Evolutionary conservation across 2,888 invertebrate species (phyloP), one percentile per base, ranked within the genome.

Genomic region (Zaprionus obscuricornis): DNA sequence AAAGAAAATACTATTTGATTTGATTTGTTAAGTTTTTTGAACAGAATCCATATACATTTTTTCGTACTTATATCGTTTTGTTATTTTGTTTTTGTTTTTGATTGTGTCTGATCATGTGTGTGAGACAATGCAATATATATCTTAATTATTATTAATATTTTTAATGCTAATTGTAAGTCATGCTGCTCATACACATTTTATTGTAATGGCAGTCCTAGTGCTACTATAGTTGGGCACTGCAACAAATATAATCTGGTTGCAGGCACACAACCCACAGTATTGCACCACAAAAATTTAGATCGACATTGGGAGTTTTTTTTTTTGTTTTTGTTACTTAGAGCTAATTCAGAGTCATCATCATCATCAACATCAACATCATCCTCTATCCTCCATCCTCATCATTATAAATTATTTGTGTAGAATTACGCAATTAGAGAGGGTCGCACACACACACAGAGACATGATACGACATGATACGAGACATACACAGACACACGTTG

Each of bases 131-230:
- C 84, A 66, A 83, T n/a, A 84, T 86, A 74, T 69, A 63, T 65
- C 84, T 81, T 86, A 84, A 67, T 64, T 54, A 68, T 54, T 52
- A 51, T n/a, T n/a, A n/a, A 52, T 71, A 60, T 56, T 49, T 73
- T 78, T 77, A 77, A 78, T 78, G 71, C 83, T 77, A 77, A 81
- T 76, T 77, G 81, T 85, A 84, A 86, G 86, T 81, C 86, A 84
- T 84, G 85, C 81, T 81, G 81, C 81, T 74, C 81, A 81, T 86
- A 84, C 72, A 75, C 77, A 59, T 85, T 57, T 51, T 70, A 50
- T 74, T 68, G 82, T 86, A 86, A 82, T 81, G 81, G 81, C 81
- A 81, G 81, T 81, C 68, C n/a, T 67, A 55, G 72, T 51, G 76
- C 60, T 45, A 40, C 59, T 60, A 59, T 56, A 16, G 43, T 49